A percentile compares a stretch with the other conserved stretches of the same genome.
Evolutionary conservation across 2,797 vertebrate genomes (phyloP).

Genomic region (Enteromius treurensis): DNA sequence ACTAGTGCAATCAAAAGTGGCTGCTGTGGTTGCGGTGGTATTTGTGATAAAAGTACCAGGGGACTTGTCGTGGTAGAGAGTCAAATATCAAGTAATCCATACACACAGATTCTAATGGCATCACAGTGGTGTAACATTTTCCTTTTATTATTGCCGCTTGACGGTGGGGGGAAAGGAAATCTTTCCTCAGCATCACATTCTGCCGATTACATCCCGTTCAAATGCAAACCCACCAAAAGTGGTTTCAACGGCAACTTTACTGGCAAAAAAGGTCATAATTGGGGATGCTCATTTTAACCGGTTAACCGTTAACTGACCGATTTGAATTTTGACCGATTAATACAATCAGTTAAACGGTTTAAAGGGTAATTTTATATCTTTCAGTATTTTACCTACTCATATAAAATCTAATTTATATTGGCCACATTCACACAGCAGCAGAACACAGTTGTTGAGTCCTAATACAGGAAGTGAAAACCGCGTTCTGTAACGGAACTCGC

Average conservation of each 20-base stretch:
- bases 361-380: too few relatives aligned
- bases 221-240: not conserved
- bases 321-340: too few relatives aligned
- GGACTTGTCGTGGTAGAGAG: constrained; percentile 37
- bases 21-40: constrained; percentile 40
- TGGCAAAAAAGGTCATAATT: too few relatives aligned
- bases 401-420: too few relatives aligned
- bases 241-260: not conserved
- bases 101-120: constrained; percentile 38
- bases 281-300: too few relatives aligned
- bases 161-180: not conserved
- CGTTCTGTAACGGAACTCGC: too few relatives aligned
- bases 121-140: constrained; percentile 34
- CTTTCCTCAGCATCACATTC: constrained; percentile 34
- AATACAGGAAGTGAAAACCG: too few relatives aligned
- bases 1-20: constrained; percentile 23
- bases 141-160: constrained; percentile 20
- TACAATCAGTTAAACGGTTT: too few relatives aligned
- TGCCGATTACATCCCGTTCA: constrained; percentile 11
- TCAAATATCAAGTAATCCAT: constrained; percentile 49
- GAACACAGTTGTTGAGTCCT: too few relatives aligned
- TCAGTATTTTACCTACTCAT: too few relatives aligned
- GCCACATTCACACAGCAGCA: too few relatives aligned
- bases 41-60: constrained; percentile 46
- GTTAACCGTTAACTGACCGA: too few relatives aligned